A percentile compares a stretch with the other conserved stretches of the same genome.
phyloP scores from a whole-genome alignment of 2,888 invertebrate species.

The Colletes collaris region DNA sequence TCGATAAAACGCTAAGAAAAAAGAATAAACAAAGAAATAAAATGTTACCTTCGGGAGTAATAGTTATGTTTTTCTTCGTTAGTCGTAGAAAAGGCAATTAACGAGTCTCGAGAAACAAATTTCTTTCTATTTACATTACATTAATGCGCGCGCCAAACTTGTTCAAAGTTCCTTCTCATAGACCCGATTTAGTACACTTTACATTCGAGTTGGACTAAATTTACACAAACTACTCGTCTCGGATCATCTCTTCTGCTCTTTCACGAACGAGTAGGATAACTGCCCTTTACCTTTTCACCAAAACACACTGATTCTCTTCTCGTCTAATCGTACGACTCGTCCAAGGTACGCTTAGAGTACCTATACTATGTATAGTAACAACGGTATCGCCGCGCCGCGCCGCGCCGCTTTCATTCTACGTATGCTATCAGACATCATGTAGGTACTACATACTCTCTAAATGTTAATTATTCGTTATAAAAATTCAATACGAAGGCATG shows the following conservation, averaged over 20 bases:
- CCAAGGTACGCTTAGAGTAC: slow-evolving; percentile 33
- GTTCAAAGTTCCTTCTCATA: background rate
- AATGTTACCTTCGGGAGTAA: background rate
- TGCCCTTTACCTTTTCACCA: slow-evolving; percentile 8
- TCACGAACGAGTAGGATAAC: slow-evolving; percentile 18
- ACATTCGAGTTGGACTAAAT: background rate
- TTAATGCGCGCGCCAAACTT: background rate
- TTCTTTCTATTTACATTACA: background rate
- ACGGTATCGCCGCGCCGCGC: background rate
- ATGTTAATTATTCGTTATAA: slow-evolving; percentile 44
- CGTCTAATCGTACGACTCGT: too few species aligned
- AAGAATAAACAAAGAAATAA: background rate
- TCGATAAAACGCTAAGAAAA: background rate
- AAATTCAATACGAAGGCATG: slow-evolving; percentile 58
- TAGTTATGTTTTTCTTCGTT: slow-evolving; percentile 1
- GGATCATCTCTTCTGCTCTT: slow-evolving; percentile 5
- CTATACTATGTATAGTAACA: slow-evolving; percentile 39
- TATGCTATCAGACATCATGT: slow-evolving; percentile 19
- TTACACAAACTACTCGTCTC: too few species aligned
- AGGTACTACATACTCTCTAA: slow-evolving; percentile 15
- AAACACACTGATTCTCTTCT: slow-evolving; percentile 8
- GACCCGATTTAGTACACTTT: background rate
- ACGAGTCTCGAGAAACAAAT: slow-evolving; percentile 26
- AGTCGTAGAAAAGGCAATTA: slow-evolving; percentile 29
- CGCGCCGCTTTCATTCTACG: slow-evolving; percentile 1